Conservation (phyloP, 2,113 vertebrate species). For the Ciconia boyciana region DNA sequence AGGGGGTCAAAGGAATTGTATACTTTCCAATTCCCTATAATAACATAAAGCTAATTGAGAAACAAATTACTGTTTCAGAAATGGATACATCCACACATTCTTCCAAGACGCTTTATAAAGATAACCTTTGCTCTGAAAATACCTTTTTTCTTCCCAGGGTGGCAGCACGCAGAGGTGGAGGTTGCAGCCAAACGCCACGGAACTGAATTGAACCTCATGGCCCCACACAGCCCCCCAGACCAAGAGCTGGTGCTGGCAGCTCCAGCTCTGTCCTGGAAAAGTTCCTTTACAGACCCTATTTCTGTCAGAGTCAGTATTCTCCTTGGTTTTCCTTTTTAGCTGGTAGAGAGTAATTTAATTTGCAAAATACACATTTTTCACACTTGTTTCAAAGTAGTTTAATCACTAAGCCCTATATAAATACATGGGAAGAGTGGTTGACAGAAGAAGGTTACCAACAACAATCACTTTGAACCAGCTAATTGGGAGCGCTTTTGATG, state of each 20-base stretch:
- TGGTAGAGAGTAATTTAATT: neutral
- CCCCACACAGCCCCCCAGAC: neutral
- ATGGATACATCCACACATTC: neutral
- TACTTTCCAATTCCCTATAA: neutral
- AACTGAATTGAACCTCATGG: constrained; percentile 1
- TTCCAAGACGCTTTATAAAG: neutral
- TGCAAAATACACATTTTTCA: neutral
- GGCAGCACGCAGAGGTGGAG: neutral
- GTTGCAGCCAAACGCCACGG: neutral
- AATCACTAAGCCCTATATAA: neutral
- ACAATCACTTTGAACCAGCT: neutral
- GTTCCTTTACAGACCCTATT: neutral
- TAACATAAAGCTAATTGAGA: neutral
- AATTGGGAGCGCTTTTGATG: neutral
- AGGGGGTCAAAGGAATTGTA: neutral
- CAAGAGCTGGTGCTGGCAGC: neutral
- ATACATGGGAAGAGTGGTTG: neutral
- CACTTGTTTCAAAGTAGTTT: neutral
- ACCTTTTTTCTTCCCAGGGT: neutral
- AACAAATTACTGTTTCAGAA: neutral
- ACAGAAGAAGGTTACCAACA: neutral
- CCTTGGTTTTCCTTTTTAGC: neutral
- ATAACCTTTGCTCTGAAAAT: constrained; percentile 11
- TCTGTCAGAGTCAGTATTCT: neutral
- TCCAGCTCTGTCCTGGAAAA: neutral